A percentile compares a stretch with the other conserved stretches of the same genome.
Conservation (phyloP, 2,113 vertebrate species). For the Sialia sialis region DNA sequence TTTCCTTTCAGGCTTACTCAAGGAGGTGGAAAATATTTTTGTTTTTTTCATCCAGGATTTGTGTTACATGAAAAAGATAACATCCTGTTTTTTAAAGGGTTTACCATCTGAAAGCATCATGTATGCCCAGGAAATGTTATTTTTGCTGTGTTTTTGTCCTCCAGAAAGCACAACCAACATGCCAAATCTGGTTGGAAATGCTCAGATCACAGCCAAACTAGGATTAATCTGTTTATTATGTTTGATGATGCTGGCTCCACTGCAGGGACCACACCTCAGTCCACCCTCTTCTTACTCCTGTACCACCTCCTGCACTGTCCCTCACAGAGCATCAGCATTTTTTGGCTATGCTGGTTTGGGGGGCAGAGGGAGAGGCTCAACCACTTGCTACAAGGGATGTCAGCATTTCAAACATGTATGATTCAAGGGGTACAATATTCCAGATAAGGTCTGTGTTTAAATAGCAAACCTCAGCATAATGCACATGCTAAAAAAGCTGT, state of each 20-base stretch:
- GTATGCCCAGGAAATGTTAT: slow-evolving; percentile 2
- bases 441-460: neutral
- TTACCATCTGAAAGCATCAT: slow-evolving; percentile 15
- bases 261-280: neutral
- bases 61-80: neutral
- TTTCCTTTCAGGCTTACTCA: neutral
- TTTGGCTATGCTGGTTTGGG: fast-evolving
- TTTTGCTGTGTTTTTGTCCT: neutral
- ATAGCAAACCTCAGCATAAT: neutral
- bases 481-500: neutral
- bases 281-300: neutral
- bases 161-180: neutral
- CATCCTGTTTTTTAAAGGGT: slow-evolving; percentile 21
- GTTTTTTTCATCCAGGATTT: slow-evolving; percentile 36
- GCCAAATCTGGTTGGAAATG: neutral
- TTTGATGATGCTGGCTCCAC: neutral
- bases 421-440: neutral
- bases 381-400: neutral
- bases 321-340: fast-evolving
- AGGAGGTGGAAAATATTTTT: neutral
- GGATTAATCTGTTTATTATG: neutral
- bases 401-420: neutral
- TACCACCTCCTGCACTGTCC: neutral
- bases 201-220: neutral
- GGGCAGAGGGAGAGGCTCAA: neutral